Percentiles rank a stretch among this genome's conserved stretches.
Evolutionary conservation across 2,113 vertebrate genomes (phyloP).

Genomic region (Marmota monax): DNA sequence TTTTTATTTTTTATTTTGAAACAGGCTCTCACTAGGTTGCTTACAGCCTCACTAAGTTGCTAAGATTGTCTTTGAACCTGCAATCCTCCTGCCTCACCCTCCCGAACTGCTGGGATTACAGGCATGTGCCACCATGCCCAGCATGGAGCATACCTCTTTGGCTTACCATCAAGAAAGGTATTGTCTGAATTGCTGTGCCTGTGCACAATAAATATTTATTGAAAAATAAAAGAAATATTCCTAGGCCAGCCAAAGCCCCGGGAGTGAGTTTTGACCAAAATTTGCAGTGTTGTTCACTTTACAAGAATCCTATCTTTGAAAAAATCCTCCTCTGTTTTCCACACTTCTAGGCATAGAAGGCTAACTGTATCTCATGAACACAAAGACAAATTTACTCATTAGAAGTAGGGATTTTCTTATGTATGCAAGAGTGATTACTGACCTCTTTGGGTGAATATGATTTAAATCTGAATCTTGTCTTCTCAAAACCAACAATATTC

Average conservation of each 20-base stretch:
- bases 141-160: not conserved
- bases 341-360: not conserved
- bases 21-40: no score
- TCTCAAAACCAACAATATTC: not conserved
- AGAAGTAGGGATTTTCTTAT: not conserved
- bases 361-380: not conserved
- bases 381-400: not conserved
- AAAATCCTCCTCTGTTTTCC: not conserved
- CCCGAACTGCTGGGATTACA: no score
- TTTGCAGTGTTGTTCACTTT: not conserved
- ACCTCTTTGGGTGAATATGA: not conserved
- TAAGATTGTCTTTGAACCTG: no score
- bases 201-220: not conserved
- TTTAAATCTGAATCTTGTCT: not conserved
- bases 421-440: not conserved
- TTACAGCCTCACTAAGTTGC: no score
- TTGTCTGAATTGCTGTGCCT: not conserved
- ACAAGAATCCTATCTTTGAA: not conserved
- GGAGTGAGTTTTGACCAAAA: not conserved
- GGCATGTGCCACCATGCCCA: no score
- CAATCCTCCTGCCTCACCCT: no score
- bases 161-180: not conserved
- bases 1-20: no score
- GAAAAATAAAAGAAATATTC: not conserved
- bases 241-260: not conserved